phyloP scores from a whole-genome alignment of 2,113 vertebrate species.

The Poeciliopsis turrubarensis region DNA sequence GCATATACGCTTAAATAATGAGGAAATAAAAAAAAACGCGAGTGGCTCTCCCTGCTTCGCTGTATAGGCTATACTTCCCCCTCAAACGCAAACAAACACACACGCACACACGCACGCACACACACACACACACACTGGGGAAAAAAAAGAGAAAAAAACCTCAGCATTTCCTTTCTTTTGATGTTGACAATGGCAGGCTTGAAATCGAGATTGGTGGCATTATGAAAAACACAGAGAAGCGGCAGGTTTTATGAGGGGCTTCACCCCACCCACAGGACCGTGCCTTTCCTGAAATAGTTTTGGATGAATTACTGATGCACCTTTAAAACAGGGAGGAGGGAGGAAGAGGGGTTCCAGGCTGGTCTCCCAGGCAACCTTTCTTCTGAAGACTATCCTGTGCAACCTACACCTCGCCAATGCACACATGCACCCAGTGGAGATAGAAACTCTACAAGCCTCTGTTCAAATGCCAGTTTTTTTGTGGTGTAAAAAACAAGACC shows the following conservation, averaged over 20 bases:
- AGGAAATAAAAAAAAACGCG: constrained; percentile 29
- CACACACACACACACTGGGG: constrained; percentile 5
- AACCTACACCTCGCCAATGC: constrained; percentile 4
- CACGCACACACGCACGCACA: background rate
- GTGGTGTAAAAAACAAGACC: background rate
- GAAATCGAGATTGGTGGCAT: constrained; percentile 43
- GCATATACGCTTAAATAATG: constrained; percentile 28
- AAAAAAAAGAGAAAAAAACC: background rate
- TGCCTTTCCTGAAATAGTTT: constrained; percentile 62
- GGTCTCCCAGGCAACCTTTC: constrained; percentile 77
- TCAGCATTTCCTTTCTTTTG: constrained; percentile 26
- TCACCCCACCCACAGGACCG: constrained; percentile 27
- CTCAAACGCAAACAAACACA: constrained; percentile 1
- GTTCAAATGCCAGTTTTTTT: background rate
- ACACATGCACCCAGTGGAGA: background rate
- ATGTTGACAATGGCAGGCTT: constrained; percentile 32
- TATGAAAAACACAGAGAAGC: constrained; percentile 40
- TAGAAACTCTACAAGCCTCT: background rate
- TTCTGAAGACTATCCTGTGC: constrained; percentile 66
- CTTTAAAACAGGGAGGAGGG: constrained; percentile 45
- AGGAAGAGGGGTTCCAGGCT: constrained; percentile 54
- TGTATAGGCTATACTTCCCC: background rate
- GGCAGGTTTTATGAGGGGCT: constrained; percentile 21
- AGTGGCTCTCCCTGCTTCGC: constrained; percentile 38
- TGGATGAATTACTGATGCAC: constrained; percentile 66